These are phyloP conservation scores for Limnephilus auricula DNA, from an alignment of 2,888 invertebrate species.

Conservation along the genomic window DNA sequence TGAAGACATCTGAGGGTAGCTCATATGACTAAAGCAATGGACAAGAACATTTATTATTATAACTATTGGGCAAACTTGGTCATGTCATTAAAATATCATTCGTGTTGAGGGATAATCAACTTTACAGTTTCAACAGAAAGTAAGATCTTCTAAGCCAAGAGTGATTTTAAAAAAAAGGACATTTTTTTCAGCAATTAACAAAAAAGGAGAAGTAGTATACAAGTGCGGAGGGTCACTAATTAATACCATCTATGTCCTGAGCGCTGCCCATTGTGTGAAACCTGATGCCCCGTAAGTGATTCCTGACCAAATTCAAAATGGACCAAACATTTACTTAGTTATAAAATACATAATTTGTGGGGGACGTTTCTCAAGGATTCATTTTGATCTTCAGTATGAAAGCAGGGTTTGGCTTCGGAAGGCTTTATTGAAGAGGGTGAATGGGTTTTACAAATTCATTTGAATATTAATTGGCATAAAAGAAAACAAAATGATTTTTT, in stretches of 20 bases:
- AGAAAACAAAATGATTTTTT: not conserved
- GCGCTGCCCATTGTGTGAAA: conserved; percentile 56
- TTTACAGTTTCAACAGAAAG: not conserved
- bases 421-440: not conserved
- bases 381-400: not conserved
- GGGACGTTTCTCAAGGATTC: not conserved
- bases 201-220: not conserved
- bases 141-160: not conserved
- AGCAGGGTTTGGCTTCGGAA: not conserved
- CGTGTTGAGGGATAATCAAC: not conserved
- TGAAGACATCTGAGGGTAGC: not conserved
- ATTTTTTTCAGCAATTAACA: conserved; percentile 11
- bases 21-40: no score
- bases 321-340: not conserved
- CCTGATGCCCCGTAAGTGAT: conserved; percentile 34
- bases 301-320: not conserved
- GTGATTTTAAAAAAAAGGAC: not conserved
- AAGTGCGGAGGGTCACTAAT: conserved; percentile 58
- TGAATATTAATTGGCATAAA: not conserved
- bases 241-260: conserved; percentile 52
- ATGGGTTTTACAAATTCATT: not conserved
- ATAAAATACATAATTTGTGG: not conserved
- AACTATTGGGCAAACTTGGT: not conserved
- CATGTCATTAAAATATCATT: not conserved
- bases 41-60: no score